Base-by-base conservation (phyloP, 1,140 invertebrate species). In the Temnothorax nylanderi region DNA sequence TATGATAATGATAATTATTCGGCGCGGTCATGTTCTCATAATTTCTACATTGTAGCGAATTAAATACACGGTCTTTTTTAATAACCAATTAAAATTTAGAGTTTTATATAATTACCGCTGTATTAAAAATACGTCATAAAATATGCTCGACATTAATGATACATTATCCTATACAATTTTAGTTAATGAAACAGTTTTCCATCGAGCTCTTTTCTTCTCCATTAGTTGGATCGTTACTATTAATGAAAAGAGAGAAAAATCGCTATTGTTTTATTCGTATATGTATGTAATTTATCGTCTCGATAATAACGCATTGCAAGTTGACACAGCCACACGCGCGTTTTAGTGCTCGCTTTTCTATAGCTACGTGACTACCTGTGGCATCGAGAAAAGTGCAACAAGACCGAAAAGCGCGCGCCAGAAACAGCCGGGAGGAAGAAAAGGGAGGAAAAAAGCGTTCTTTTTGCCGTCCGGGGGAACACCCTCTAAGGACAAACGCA, bases 301-400 rank as follows among this genome's bases (percentile, higher is more conserved):
- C 41, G 54, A 84, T 75, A 75, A 84, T 47, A 60, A 75, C 54
- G 80, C 34, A 34, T 32, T 72, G 69, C 49, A 69, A 72, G 37
- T 65, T 67, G 74, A 77, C 88, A 54, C 60, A 84, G n/a, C 64
- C 56, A 58, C 56, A 21, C 51, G n/a, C 67, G 47, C 88, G 75
- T 37, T 69, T 26, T 51, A 7, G 13, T 54, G 47, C n/a, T n/a
- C 11, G 67, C 88, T 72, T 54, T 90, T 71, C 64, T 69, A 89
- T 87, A 78, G 88, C 44, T 77, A 89, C 58, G 86, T 87, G 85
- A 90, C 89, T 90, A 90, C 89, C 89, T 90, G 89, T 90, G 89
- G 89, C 89, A 81, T 80, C 88, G 76, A 65, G 74, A 90, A 86
- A 86, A 90, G 71, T 88, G 76, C 64, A 86, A 69, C 69, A 89